Evolutionary conservation across 2,888 invertebrate species (phyloP).

Genomic region (Bellardia bayeri): DNA sequence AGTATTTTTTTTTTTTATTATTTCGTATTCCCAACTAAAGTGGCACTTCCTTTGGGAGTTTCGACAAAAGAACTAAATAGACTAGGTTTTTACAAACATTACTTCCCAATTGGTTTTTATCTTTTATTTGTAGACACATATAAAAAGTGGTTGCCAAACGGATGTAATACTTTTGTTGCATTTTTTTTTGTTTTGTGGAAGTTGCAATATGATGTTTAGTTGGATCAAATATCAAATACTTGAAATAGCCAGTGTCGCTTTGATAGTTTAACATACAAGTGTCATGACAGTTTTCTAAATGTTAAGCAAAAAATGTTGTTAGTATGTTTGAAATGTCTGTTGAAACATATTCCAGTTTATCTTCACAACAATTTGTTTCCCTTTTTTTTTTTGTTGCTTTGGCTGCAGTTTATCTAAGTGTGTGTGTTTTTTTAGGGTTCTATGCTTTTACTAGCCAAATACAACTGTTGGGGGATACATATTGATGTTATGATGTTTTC

Average conservation of each 20-base stretch:
- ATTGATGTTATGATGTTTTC: constrained; percentile 39
- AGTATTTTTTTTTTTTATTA: background rate
- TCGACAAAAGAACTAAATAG: constrained; percentile 25
- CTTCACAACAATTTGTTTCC: constrained; percentile 39
- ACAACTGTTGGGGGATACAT: background rate
- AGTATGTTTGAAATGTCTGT: constrained; percentile 38
- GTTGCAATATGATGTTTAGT: constrained; percentile 42
- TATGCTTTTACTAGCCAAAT: constrained; percentile 36
- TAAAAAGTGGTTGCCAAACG: constrained; percentile 68
- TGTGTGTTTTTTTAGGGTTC: constrained; percentile 17
- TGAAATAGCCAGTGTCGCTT: constrained; percentile 29
- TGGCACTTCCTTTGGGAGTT: constrained; percentile 50
- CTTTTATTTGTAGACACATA: constrained; percentile 26
- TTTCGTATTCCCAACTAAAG: constrained; percentile 29
- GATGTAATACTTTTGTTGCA: constrained; percentile 57
- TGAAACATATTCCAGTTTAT: constrained; percentile 46
- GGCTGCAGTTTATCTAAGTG: constrained; percentile 67
- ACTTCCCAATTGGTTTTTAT: constrained; percentile 29
- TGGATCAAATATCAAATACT: constrained; percentile 15
- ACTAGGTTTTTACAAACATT: constrained; percentile 48
- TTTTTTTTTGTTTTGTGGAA: background rate
- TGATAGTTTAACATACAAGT: constrained; percentile 39
- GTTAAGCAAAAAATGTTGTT: background rate
- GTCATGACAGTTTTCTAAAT: constrained; percentile 22
- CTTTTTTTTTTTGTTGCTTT: constrained; percentile 15